phyloP scores from a whole-genome alignment of 2,888 invertebrate species.

The Operophtera brumata region DNA sequence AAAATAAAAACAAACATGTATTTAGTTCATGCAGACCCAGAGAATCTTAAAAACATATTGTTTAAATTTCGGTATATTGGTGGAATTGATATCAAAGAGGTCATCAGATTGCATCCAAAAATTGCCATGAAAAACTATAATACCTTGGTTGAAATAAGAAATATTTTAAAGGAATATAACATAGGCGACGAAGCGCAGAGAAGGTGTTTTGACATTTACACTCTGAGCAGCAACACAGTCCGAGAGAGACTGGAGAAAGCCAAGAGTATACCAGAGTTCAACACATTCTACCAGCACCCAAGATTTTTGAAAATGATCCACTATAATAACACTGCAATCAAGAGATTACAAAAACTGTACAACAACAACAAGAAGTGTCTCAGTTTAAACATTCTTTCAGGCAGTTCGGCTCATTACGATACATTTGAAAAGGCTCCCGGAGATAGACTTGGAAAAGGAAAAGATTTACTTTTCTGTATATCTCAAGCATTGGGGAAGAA shows the following conservation, averaged over 20 bases:
- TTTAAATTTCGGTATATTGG: conserved; percentile 58
- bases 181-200: conserved; percentile 67
- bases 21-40: conserved; percentile 66
- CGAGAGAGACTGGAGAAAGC: conserved; percentile 61
- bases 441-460: conserved; percentile 69
- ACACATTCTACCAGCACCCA: conserved; percentile 62
- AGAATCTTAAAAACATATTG: conserved; percentile 64
- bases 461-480: conserved; percentile 67
- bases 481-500: conserved; percentile 53
- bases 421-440: conserved; percentile 69
- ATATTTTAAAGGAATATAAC: conserved; percentile 59
- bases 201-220: conserved; percentile 71
- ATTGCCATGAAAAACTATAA: conserved; percentile 58
- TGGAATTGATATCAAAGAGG: conserved; percentile 70
- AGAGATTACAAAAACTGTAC: conserved; percentile 57
- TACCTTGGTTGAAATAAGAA: conserved; percentile 55
- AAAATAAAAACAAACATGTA: conserved; percentile 73
- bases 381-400: conserved; percentile 70
- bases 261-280: conserved; percentile 64
- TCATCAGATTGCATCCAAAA: conserved; percentile 68
- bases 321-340: conserved; percentile 63
- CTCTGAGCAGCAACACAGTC: conserved; percentile 62
- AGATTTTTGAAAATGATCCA: conserved; percentile 71
- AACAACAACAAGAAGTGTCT: conserved; percentile 66
- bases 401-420: conserved; percentile 63